Base-by-base conservation (phyloP, 2,113 vertebrate genomes). In the Ageneiosus marmoratus region DNA sequence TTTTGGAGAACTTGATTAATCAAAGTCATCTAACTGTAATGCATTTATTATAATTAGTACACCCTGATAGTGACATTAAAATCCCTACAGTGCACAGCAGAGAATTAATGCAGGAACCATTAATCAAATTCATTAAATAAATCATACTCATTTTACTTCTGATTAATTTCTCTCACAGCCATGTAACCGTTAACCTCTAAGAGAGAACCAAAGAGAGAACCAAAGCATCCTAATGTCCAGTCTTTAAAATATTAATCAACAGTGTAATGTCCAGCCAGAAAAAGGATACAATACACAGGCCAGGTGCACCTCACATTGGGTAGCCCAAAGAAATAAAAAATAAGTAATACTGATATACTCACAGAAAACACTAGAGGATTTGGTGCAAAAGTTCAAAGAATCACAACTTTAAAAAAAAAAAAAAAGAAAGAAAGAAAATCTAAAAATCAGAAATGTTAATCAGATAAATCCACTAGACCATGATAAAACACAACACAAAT, bases 371-470 rank as follows among this genome's bases (percentile, higher is more conserved):
- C 67, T 80, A 44, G 27, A 56, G 72, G 77, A 83, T 74, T 83
- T 73, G 34, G 37, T 87, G 77, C 56, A 53, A 60, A 65, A 79
- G 75, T 79, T 84, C 89, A 90, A 88, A 85, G 62, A 81, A 89
- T 92, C 89, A 91, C 91, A 94, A 93, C 53, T 81, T 83, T 85
- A 83, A 58, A 85, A 82, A 44, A 86, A 85, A 75, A 65, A 37
- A 48, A 69, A 37, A 9, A 48, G 77, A 81, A 50, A 80, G 77
- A 70, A 69, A 37, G 8, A 83, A 89, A 86, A 91, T 92, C 92
- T 56, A 77, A 81, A 83, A 84, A 75, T 77, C 32, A 44, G 73
- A 77, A 86, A 81, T 50, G 55, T 58, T 10, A 29, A 86, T 73
- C 60, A 77, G 51, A 53, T 70, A 77, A 84, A 82, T 56, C 9